Percentiles rank a stretch among this genome's conserved stretches.
phyloP scores from a whole-genome alignment of 2,888 invertebrate species.

The Parnassius smintheus region DNA sequence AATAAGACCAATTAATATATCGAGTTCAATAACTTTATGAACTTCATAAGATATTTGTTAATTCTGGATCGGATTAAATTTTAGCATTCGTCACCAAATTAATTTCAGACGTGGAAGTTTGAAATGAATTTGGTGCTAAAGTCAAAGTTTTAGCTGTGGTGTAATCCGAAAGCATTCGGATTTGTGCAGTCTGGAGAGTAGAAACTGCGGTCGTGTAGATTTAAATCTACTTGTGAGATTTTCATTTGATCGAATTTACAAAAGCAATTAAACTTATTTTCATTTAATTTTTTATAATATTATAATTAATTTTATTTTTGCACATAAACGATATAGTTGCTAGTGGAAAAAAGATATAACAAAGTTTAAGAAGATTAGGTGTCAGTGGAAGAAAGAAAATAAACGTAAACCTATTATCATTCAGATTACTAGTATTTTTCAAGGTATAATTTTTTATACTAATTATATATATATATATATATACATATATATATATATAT shows the following conservation, averaged over 20 bases:
- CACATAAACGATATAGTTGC: no score
- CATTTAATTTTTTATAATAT: no score
- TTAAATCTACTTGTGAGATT: neutral
- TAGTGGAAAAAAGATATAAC: no score
- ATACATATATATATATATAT: no score
- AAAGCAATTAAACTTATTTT: neutral
- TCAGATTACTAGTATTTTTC: neutral
- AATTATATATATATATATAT: neutral
- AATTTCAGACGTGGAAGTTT: constrained; percentile 4
- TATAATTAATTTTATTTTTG: no score
- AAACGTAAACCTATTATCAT: neutral
- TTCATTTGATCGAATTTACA: neutral
- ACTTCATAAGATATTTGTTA: constrained; percentile 11
- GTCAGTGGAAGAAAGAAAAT: neutral
- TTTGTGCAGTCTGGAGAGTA: constrained; percentile 5
- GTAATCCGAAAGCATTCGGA: constrained; percentile 19
- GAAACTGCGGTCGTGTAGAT: constrained; percentile 2
- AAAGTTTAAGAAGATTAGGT: no score
- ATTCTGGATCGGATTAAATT: constrained; percentile 15
- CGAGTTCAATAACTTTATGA: no score
- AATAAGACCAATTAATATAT: no score
- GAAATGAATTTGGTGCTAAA: constrained; percentile 14
- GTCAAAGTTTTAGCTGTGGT: constrained; percentile 18
- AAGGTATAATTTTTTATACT: neutral
- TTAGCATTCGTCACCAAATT: neutral